phyloP scores from a whole-genome alignment of 2,113 vertebrate species.

The Fulica atra region DNA sequence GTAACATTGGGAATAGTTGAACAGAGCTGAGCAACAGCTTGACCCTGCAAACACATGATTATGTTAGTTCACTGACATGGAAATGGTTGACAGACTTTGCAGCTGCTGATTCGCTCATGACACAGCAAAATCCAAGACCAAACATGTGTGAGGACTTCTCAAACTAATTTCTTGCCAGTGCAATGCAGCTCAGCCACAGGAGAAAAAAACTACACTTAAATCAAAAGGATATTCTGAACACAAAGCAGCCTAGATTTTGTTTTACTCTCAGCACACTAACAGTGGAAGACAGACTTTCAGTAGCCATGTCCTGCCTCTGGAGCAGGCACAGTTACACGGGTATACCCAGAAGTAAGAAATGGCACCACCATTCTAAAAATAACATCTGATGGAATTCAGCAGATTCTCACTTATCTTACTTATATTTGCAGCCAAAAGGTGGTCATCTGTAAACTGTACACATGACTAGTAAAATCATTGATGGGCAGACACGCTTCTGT shows the following conservation, averaged over 20 bases:
- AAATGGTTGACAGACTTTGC: not conserved
- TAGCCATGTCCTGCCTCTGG: not conserved
- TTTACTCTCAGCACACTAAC: not conserved
- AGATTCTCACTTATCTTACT: not conserved
- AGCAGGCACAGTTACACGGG: not conserved
- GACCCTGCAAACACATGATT: constrained; percentile 83
- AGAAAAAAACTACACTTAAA: not conserved
- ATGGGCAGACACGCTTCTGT: not conserved
- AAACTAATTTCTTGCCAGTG: not conserved
- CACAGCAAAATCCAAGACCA: not conserved
- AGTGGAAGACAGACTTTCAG: not conserved
- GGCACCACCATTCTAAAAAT: not conserved
- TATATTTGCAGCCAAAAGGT: not conserved
- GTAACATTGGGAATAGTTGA: constrained; percentile 91
- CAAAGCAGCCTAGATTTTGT: not conserved
- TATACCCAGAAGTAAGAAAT: not conserved
- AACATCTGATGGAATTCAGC: not conserved
- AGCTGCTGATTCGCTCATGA: not conserved
- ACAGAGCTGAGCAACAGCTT: constrained; percentile 96
- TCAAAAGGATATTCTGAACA: not conserved
- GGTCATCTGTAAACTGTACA: not conserved
- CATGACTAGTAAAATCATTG: not conserved
- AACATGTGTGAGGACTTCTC: not conserved
- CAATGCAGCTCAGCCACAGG: not conserved
- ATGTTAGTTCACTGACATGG: constrained; percentile 10